These are phyloP conservation scores for Montipora cactus DNA, from an alignment of 64 coral and sea anemone genomes.

Conservation along the genomic window DNA sequence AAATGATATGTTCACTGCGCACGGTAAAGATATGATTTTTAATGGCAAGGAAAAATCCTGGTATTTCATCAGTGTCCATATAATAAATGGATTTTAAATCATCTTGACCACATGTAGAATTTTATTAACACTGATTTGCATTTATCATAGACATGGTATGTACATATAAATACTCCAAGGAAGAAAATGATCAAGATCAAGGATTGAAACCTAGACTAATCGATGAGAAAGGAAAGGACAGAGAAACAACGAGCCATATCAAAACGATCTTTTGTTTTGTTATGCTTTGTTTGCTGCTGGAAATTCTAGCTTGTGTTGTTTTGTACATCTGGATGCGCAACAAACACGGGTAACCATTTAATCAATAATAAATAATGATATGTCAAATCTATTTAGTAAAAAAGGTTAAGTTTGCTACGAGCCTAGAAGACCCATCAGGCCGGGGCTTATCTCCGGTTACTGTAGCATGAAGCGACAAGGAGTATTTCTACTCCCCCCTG, in stretches of 20 bases:
- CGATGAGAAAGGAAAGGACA: not conserved
- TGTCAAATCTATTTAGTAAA: not conserved
- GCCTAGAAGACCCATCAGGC: too few relatives aligned
- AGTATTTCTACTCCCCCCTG: too few relatives aligned
- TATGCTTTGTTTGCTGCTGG: not conserved
- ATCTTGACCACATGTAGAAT: not conserved
- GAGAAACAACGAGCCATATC: not conserved
- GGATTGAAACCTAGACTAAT: not conserved
- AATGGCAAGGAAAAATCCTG: too few relatives aligned
- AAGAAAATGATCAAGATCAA: not conserved
- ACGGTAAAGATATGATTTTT: too few relatives aligned
- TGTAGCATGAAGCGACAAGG: too few relatives aligned
- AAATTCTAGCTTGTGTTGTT: conserved; percentile 1
- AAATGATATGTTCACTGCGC: too few relatives aligned
- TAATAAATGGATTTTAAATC: not conserved
- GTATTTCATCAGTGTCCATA: too few relatives aligned
- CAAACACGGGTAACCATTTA: conserved; percentile 3
- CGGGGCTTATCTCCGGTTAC: too few relatives aligned
- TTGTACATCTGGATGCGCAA: not conserved
- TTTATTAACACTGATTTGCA: not conserved
- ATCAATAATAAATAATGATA: not conserved
- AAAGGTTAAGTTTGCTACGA: too few relatives aligned
- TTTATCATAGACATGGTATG: not conserved
- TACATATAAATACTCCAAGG: not conserved
- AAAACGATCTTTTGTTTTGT: not conserved